Base-by-base conservation (phyloP, 1,140 invertebrate species). In the Brachionus paranguensis region DNA sequence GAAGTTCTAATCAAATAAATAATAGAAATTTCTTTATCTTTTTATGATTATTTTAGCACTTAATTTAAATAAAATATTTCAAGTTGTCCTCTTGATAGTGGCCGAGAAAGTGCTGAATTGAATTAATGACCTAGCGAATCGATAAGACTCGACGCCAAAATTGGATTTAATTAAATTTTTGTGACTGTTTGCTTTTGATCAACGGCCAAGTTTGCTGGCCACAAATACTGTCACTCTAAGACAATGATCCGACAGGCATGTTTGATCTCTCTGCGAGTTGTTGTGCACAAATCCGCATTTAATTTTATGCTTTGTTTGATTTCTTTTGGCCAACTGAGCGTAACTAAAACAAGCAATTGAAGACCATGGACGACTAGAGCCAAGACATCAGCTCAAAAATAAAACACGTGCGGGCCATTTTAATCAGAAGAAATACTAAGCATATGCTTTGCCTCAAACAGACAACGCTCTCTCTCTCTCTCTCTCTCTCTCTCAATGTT, bases 11-110 rank as follows among this genome's bases (percentile, higher is more conserved):
- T 33, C 27, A 68, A 68, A 68, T 33, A 68, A 41, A 68, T 33
- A 41, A 41, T 33, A 68, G 33, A 68, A 68, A 68, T 41, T 68
- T 68, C 65, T 68, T 68, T 68, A 68, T 68, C 65, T 68, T 68
- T 68, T 60, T 60, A 68, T 41, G 65, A 68, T 68, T 68, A 68
- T 68, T 68, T 68, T 68, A 68, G 65, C 65, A 68, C 65, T 68
- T 68, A 68, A 68, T 68, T 68, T 37, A 41, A 68, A 68, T 68
- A 68, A 37, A 37, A 33, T 33, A 68, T 68, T 68, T 68, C 65
- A 68, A 68, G 65, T 33, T n/a, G 33, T 68, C 27, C 33, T 41
- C 65, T 33, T 41, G 14, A 33, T 33, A 37, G n/a, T 33, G 27
- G 10, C 11, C 27, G 33, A n/a, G 12, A 33, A 68, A 33, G 33